Conservation (phyloP, 1,140 invertebrate genomes). For the Caligus rogercresseyi region DNA sequence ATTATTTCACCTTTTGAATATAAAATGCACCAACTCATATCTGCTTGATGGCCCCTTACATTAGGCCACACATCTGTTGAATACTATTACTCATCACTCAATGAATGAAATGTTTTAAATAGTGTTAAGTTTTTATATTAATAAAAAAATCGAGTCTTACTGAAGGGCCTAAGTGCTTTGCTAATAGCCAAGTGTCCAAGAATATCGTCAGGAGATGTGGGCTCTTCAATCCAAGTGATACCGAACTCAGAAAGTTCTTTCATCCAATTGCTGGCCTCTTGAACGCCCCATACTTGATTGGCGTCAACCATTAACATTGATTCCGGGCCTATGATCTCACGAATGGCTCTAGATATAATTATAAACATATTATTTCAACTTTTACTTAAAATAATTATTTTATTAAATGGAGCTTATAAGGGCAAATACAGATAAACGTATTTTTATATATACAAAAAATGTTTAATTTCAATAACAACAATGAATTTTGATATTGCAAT, state of each 20-base stretch:
- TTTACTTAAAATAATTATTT: neutral
- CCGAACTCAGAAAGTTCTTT: slow-evolving; percentile 50
- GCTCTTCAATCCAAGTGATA: slow-evolving; percentile 77
- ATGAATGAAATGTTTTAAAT: too few species aligned
- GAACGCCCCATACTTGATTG: slow-evolving; percentile 75
- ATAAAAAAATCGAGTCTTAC: too few species aligned
- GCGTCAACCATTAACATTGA: slow-evolving; percentile 54
- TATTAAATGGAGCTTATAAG: neutral
- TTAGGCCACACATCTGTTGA: too few species aligned
- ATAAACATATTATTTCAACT: neutral
- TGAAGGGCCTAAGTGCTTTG: neutral
- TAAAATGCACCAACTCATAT: too few species aligned
- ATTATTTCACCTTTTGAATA: too few species aligned
- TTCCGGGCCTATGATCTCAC: slow-evolving; percentile 21
- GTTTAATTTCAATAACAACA: too few species aligned
- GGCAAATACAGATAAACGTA: slow-evolving; percentile 9
- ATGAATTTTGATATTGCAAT: too few species aligned
- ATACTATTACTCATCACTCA: too few species aligned
- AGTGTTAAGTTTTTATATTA: too few species aligned
- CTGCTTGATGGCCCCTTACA: too few species aligned
- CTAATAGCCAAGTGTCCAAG: slow-evolving; percentile 43
- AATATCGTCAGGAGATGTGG: slow-evolving; percentile 75
- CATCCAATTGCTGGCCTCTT: slow-evolving; percentile 69
- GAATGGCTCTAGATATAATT: slow-evolving; percentile 3
- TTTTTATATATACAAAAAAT: too few species aligned